Conservation (phyloP, 1,140 invertebrate genomes). For the Helicoverpa zea region DNA sequence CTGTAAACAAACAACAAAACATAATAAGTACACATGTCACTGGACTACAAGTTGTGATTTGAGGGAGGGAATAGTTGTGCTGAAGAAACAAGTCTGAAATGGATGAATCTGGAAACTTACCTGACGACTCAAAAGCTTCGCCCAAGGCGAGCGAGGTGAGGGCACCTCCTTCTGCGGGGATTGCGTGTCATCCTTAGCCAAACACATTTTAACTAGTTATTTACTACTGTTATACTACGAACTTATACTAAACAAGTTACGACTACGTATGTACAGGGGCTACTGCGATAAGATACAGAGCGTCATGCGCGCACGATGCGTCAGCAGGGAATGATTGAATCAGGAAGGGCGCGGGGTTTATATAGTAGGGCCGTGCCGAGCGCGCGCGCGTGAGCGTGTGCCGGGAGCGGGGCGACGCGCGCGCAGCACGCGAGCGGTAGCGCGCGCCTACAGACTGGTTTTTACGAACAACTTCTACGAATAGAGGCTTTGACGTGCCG, state of each 20-base stretch:
- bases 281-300: slow-evolving; percentile 64
- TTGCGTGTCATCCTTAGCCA: slow-evolving; percentile 78
- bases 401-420: slow-evolving; percentile 72
- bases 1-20: slow-evolving; percentile 76
- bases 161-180: slow-evolving; percentile 76
- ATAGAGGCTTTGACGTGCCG: slow-evolving; percentile 82
- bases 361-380: slow-evolving; percentile 69
- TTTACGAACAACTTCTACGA: slow-evolving; percentile 80
- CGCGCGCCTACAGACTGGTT: slow-evolving; percentile 79
- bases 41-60: neutral
- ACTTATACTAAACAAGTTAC: slow-evolving; percentile 68
- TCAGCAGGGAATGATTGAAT: slow-evolving; percentile 81
- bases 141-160: slow-evolving; percentile 83
- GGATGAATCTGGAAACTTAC: slow-evolving; percentile 60
- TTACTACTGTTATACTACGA: slow-evolving; percentile 64
- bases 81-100: neutral
- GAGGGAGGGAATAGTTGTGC: neutral
- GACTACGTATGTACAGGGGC: slow-evolving; percentile 72
- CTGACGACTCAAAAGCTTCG: slow-evolving; percentile 83
- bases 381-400: slow-evolving; percentile 73
- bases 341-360: slow-evolving; percentile 78
- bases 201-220: slow-evolving; percentile 78
- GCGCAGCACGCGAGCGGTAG: slow-evolving; percentile 82
- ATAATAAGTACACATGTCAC: slow-evolving; percentile 12
- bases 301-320: slow-evolving; percentile 76